phyloP scores from a whole-genome alignment of 1,140 invertebrate species.

The Drosophila bifasciata region DNA sequence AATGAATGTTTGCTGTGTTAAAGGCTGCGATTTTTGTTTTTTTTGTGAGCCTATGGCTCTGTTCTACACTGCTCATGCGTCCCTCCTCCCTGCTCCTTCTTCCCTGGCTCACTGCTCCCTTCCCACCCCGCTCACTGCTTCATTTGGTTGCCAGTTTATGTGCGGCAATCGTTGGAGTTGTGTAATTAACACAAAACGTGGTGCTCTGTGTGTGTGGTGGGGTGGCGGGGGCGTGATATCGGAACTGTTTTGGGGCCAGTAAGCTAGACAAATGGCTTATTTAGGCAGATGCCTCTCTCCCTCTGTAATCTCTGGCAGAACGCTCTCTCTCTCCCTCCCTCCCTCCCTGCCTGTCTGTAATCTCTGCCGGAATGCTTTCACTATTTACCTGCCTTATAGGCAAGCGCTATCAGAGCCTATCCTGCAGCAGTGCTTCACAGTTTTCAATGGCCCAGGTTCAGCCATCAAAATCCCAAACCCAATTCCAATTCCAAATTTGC shows the following conservation, averaged over 20 bases:
- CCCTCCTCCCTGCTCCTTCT: background rate
- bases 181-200: conserved; percentile 47
- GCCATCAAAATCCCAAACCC: conserved; percentile 53
- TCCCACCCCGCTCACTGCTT: no score
- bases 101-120: no score
- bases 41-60: background rate
- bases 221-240: background rate
- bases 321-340: background rate
- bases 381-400: conserved; percentile 20
- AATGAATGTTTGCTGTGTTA: conserved; percentile 78
- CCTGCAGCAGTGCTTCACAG: conserved; percentile 3
- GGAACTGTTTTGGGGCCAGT: conserved; percentile 7
- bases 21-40: conserved; percentile 69
- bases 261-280: conserved; percentile 77
- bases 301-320: background rate
- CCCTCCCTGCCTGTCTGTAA: background rate
- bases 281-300: conserved; percentile 48
- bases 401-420: background rate
- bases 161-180: conserved; percentile 13
- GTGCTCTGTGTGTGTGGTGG: background rate
- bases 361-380: background rate
- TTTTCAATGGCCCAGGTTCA: no score
- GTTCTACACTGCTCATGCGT: no score
- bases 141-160: conserved; percentile 26
- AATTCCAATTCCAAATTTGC: no score